Evolutionary conservation across 2,113 vertebrate genomes (phyloP).

Genomic region (Megaceryle maxima): DNA sequence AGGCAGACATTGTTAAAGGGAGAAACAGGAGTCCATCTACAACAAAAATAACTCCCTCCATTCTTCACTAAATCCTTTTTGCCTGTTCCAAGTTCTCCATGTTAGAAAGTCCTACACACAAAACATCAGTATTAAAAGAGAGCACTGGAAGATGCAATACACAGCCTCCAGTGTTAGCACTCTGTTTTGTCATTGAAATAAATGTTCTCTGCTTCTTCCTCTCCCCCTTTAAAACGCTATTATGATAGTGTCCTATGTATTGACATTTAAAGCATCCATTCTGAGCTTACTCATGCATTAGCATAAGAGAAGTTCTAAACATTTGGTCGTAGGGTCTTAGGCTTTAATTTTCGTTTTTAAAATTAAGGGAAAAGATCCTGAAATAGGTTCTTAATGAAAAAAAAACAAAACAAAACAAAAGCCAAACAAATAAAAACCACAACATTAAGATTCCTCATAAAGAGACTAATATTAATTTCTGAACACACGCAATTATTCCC

Average conservation of each 20-base stretch:
- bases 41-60: not conserved
- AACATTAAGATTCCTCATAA: not conserved
- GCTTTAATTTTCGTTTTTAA: not conserved
- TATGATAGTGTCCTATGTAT: not conserved
- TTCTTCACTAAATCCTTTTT: not conserved
- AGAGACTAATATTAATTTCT: not conserved
- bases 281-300: not conserved
- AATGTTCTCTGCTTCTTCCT: not conserved
- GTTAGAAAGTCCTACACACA: not conserved
- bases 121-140: not conserved
- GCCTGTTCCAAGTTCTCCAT: not conserved
- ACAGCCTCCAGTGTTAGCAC: not conserved
- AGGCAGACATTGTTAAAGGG: not conserved
- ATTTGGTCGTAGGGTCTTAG: not conserved
- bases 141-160: not conserved
- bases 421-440: fast-evolving
- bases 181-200: not conserved
- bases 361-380: not conserved
- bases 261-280: not conserved
- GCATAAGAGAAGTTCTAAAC: not conserved
- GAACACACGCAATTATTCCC: not conserved
- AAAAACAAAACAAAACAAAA: not conserved
- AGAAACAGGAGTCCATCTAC: not conserved
- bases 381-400: not conserved
- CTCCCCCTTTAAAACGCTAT: not conserved